Conservation (phyloP, 2,888 invertebrate genomes). For the Saturnia pavonia region DNA sequence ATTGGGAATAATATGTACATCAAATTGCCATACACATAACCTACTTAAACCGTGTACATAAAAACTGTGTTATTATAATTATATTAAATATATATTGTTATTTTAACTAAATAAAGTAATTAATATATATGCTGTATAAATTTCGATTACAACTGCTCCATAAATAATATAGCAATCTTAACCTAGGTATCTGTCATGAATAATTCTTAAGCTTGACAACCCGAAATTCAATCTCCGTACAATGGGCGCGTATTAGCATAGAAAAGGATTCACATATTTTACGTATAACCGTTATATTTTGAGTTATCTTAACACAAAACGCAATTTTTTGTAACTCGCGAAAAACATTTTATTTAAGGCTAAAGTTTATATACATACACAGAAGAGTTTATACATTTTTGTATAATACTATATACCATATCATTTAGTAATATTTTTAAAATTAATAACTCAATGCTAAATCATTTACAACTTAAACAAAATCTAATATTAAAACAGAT, state of each 20-base stretch:
- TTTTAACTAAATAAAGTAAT: not conserved
- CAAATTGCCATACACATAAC: not conserved
- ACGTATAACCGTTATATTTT: conserved; percentile 79
- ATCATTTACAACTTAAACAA: no score
- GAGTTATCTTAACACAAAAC: conserved; percentile 75
- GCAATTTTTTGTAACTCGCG: conserved; percentile 67
- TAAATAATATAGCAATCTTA: conserved; percentile 56
- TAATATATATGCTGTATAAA: not conserved
- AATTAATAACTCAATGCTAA: no score
- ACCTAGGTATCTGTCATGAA: conserved; percentile 67
- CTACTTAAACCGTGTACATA: no score
- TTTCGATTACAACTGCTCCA: not conserved
- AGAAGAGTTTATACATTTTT: not conserved
- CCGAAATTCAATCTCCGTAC: conserved; percentile 80
- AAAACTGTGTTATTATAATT: not conserved
- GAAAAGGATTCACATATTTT: conserved; percentile 81
- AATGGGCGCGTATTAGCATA: conserved; percentile 80
- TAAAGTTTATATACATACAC: no score
- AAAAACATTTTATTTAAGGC: conserved; percentile 60
- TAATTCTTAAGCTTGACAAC: conserved; percentile 76
- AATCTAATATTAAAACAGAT: no score
- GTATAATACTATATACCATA: not conserved
- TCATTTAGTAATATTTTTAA: no score
- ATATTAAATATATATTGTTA: not conserved
- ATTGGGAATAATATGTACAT: not conserved